Evolutionary conservation across 2,113 vertebrate genomes (phyloP).

Genomic region (Hyla sarda): DNA sequence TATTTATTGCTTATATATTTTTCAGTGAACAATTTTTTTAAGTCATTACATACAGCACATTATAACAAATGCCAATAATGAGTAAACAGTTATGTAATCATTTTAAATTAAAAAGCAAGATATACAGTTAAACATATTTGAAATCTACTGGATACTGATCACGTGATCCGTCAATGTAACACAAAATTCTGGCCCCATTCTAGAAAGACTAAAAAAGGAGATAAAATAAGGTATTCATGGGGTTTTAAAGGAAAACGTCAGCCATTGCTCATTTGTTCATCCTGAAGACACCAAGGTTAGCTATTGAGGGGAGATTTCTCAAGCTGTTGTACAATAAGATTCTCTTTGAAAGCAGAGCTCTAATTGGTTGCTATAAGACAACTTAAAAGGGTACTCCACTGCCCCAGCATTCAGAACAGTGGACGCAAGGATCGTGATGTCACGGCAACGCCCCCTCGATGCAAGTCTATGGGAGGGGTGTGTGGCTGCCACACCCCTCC

Average conservation of each 20-base stretch:
- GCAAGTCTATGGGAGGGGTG: no score
- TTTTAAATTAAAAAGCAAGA: slow-evolving; percentile 66
- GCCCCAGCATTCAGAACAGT: no score
- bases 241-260: not conserved
- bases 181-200: not conserved
- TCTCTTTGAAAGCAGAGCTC: no score
- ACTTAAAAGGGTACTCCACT: not conserved
- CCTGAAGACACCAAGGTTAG: not conserved
- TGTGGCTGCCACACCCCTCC: no score
- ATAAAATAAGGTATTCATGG: no score
- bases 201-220: not conserved
- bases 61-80: slow-evolving; percentile 68
- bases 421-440: no score
- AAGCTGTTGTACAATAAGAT: no score
- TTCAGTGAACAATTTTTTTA: slow-evolving; percentile 66
- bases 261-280: not conserved
- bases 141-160: slow-evolving; percentile 68
- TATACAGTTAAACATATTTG: slow-evolving; percentile 69
- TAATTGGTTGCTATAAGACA: not conserved
- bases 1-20: slow-evolving; percentile 64
- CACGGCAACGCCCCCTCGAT: no score
- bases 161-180: not conserved
- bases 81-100: slow-evolving; percentile 67
- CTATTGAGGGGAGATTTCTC: no score
- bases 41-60: slow-evolving; percentile 72